A percentile compares a stretch with the other conserved stretches of the same genome.
Conservation (phyloP, 2,113 vertebrate genomes). For the Dendrocopos noguchii region DNA sequence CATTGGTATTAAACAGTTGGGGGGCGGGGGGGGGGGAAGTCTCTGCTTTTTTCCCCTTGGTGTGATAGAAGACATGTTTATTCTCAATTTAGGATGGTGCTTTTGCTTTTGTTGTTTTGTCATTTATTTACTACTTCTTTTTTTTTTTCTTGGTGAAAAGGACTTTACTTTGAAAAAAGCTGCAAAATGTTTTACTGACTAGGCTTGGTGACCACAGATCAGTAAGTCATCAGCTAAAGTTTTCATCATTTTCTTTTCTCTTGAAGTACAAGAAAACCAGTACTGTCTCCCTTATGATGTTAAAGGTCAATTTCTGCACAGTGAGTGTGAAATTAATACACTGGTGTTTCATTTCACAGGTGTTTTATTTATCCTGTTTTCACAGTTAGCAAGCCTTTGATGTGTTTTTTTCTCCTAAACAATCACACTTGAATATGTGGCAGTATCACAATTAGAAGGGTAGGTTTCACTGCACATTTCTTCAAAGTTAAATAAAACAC, state of each 20-base stretch:
- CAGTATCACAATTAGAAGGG: background rate
- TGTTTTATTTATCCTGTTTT: background rate
- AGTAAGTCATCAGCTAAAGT: background rate
- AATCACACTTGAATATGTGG: background rate
- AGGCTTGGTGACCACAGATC: background rate
- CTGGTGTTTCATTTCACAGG: background rate
- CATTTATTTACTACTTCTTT: background rate
- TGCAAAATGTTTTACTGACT: background rate
- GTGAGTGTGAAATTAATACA: background rate
- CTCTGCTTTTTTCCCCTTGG: fast-evolving
- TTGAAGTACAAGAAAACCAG: background rate
- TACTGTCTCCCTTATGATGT: background rate
- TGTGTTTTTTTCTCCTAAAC: background rate
- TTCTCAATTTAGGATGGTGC: background rate
- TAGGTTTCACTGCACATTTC: background rate
- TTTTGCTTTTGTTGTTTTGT: background rate
- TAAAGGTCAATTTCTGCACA: background rate
- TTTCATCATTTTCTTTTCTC: background rate
- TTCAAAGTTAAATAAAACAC: background rate
- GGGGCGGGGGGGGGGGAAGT: background rate
- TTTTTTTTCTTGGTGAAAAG: background rate
- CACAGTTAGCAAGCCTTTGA: background rate
- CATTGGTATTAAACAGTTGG: background rate
- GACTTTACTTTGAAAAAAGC: background rate
- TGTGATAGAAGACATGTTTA: background rate